Evolutionary conservation across 2,888 invertebrate species (phyloP).

Genomic region (Hipparchia semele): DNA sequence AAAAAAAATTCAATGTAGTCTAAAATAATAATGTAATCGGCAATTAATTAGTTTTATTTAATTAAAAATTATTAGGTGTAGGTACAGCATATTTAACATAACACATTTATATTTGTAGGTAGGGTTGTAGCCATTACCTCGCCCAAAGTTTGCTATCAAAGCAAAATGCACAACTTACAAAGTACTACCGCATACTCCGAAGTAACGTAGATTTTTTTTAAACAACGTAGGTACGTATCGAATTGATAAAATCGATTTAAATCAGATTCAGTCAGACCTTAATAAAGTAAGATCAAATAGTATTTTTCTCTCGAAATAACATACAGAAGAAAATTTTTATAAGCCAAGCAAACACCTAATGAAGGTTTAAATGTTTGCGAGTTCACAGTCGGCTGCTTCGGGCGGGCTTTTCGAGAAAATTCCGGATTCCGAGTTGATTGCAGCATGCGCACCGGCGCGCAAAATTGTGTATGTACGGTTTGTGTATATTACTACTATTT

Average conservation of each 20-base stretch:
- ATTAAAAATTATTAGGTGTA: too few relatives aligned
- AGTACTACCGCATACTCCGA: too few relatives aligned
- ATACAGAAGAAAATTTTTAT: constrained; percentile 58
- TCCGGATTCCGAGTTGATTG: constrained; percentile 49
- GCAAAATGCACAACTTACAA: too few relatives aligned
- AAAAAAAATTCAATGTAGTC: too few relatives aligned
- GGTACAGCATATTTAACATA: too few relatives aligned
- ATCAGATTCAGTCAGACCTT: constrained; percentile 5
- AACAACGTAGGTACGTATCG: not conserved
- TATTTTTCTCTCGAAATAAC: constrained; percentile 38
- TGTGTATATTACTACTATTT: constrained; percentile 23
- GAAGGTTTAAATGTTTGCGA: constrained; percentile 72
- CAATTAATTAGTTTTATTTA: too few relatives aligned
- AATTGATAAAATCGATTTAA: not conserved
- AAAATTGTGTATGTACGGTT: constrained; percentile 24
- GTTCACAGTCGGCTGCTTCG: constrained; percentile 58
- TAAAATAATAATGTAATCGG: too few relatives aligned
- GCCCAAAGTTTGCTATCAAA: too few relatives aligned
- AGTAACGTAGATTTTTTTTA: too few relatives aligned
- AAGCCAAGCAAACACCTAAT: constrained; percentile 74
- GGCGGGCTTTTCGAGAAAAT: constrained; percentile 47
- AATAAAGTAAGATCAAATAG: constrained; percentile 35
- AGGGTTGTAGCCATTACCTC: too few relatives aligned
- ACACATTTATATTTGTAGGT: too few relatives aligned
- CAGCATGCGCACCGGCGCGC: constrained; percentile 31